These are phyloP conservation scores for Drosophila sp. DNA, from an alignment of 1,140 invertebrate species.

Conservation along the genomic window DNA sequence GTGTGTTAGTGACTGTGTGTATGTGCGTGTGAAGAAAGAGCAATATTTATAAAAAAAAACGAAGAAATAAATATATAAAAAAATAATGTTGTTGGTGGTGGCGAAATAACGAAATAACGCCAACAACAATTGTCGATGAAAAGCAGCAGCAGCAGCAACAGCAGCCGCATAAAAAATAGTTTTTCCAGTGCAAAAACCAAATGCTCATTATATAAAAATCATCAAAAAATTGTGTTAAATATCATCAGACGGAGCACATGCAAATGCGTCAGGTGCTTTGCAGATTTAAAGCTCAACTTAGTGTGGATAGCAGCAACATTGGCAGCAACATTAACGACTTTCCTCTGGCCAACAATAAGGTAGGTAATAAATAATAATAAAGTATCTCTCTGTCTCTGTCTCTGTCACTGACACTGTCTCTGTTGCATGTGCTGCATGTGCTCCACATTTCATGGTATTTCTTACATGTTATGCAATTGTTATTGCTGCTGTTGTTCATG, in stretches of 20 bases:
- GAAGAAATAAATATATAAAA: conserved; percentile 31
- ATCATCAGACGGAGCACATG: conserved; percentile 23
- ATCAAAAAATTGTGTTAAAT: conserved; percentile 44
- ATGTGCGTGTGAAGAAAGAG: conserved; percentile 79
- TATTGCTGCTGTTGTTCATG: conserved; percentile 6
- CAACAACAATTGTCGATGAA: conserved; percentile 49
- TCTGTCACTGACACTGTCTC: too few species aligned
- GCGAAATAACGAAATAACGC: conserved; percentile 62
- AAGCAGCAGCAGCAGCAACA: conserved; percentile 19
- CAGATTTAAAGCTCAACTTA: conserved; percentile 18
- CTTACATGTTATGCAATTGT: conserved; percentile 34
- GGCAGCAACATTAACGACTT: conserved; percentile 16
- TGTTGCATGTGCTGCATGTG: not conserved
- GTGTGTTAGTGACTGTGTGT: conserved; percentile 46
- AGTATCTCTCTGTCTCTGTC: too few species aligned
- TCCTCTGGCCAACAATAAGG: conserved; percentile 14
- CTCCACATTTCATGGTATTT: conserved; percentile 17
- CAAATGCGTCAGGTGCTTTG: conserved; percentile 48
- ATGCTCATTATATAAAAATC: conserved; percentile 66
- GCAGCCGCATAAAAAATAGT: conserved; percentile 54
- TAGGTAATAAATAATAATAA: conserved; percentile 19
- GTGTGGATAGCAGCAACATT: conserved; percentile 27
- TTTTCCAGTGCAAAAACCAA: conserved; percentile 62
- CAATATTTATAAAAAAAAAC: conserved; percentile 64
- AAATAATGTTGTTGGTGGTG: conserved; percentile 55